A percentile compares a stretch with the other conserved stretches of the same genome.
Conservation (phyloP, 2,888 invertebrate genomes). For the Brachylomia viminalis region DNA sequence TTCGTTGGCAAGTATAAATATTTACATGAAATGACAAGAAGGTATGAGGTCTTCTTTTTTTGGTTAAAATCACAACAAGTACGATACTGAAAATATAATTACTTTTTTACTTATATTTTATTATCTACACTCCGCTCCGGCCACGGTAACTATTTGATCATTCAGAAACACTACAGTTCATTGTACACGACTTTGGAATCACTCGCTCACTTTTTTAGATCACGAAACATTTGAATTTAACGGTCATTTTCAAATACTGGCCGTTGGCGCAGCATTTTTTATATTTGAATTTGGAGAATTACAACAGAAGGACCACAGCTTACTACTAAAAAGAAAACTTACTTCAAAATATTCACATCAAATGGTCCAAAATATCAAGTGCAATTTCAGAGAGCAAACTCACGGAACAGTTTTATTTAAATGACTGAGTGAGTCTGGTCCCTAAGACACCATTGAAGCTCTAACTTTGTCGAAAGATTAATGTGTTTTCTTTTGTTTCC, state of each 20-base stretch:
- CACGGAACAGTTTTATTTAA: neutral
- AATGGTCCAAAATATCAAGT: slow-evolving; percentile 7
- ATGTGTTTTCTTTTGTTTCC: neutral
- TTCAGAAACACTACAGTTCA: slow-evolving; percentile 63
- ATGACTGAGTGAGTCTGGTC: neutral
- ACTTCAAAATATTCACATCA: slow-evolving; percentile 8
- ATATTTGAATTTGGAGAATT: slow-evolving; percentile 35
- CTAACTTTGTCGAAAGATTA: neutral
- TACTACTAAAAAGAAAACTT: slow-evolving; percentile 4
- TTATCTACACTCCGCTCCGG: slow-evolving; percentile 80
- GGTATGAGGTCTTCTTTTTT: slow-evolving; percentile 84
- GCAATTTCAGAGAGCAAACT: neutral
- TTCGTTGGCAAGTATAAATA: slow-evolving; percentile 70
- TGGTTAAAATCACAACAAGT: slow-evolving; percentile 89
- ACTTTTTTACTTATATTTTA: slow-evolving; percentile 71
- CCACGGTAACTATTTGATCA: slow-evolving; percentile 52
- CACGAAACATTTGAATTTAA: slow-evolving; percentile 45
- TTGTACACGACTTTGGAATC: slow-evolving; percentile 52
- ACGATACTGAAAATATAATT: slow-evolving; percentile 86
- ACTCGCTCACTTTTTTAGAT: slow-evolving; percentile 61
- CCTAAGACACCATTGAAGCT: neutral
- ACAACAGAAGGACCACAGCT: no score
- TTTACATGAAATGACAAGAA: slow-evolving; percentile 83
- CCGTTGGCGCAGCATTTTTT: neutral
- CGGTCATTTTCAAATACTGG: slow-evolving; percentile 20